Evolutionary conservation across 2,113 vertebrate genomes (phyloP).

Genomic region (Salvelinus sp.): DNA sequence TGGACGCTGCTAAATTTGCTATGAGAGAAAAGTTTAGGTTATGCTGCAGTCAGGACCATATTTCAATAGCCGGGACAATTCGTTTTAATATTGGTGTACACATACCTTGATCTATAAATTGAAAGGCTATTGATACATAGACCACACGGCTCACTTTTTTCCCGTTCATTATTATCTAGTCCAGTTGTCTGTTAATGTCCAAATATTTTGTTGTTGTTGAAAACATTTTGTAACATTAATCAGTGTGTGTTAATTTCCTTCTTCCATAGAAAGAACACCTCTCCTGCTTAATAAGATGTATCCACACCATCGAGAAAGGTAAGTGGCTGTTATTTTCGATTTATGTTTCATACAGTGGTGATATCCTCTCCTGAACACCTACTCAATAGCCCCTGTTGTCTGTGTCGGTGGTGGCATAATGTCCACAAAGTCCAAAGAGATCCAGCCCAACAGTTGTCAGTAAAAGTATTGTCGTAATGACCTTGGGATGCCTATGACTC

Average conservation of each 20-base stretch:
- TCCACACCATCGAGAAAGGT: conserved; percentile 81
- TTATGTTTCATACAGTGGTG: background rate
- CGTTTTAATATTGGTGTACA: background rate
- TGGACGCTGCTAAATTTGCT: background rate
- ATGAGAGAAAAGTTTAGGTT: background rate
- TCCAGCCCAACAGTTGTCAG: background rate
- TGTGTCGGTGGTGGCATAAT: background rate
- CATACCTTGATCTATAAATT: too few relatives aligned
- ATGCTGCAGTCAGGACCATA: background rate
- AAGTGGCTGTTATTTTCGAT: conserved; percentile 18
- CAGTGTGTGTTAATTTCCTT: conserved; percentile 4
- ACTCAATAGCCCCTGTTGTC: too few relatives aligned
- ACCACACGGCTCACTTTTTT: too few relatives aligned
- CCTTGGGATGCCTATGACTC: background rate
- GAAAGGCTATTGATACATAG: too few relatives aligned
- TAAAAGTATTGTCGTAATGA: background rate
- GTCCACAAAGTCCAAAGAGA: background rate
- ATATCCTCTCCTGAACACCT: background rate
- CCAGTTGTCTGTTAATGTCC: too few relatives aligned
- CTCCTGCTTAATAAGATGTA: conserved; percentile 73
- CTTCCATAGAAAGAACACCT: conserved; percentile 60
- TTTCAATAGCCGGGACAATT: too few relatives aligned
- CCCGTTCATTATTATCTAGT: too few relatives aligned
- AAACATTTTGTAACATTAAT: background rate
- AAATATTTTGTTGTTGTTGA: too few relatives aligned